Evolutionary conservation across 2,888 invertebrate species (phyloP), one percentile per base, ranked within the genome.

Genomic region (Vanessa cardui): DNA sequence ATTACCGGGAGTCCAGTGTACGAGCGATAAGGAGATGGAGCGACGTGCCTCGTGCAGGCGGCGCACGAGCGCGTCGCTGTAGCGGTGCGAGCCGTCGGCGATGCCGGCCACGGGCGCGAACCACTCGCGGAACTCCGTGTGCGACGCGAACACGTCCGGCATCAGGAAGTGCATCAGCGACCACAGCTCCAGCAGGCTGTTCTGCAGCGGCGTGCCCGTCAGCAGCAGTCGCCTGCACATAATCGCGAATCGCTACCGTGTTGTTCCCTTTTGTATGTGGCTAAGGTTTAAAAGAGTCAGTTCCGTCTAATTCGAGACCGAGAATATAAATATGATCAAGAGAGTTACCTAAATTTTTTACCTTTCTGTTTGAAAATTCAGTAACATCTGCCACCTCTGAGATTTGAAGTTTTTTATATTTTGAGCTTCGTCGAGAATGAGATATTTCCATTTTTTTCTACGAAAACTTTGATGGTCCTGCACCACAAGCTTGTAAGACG

Each of bases 341-440:
- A 54, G 54, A 59, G 58, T 62, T 56, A 62, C 62, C 33, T 44
- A 85, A 65, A 65, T 58, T 6, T 47, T 92, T 92, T 86, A 96
- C 96, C 97, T 95, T 85, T 98, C 96, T 0, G 98, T 97, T 83
- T 98, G 97, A 87, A 99, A 98, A 88, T 98, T 99, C 66, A 99
- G 93, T 75, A 99, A 90, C 82, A 98, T 94, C 90, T 99, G 99
- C 99, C 99, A 99, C 72, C 99, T 94, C 86, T 99, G 99, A 21
- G 99, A 99, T 87, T 99, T 99, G 87, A 99, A 99, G 92, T 99
- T 99, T 91, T 99, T 99, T 71, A 99, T 99, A 85, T 99, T 99
- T 87, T 99, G 99, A 47, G 99, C 99, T 92, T 99, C 99, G 85
- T 99, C 99, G 64, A 99, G 94, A 74, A 99, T 98, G 60, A 99